Evolutionary conservation across 2,888 invertebrate genomes (phyloP), one percentile per base, ranked within the genome.

Genomic region (Linnaemya vulpina): DNA sequence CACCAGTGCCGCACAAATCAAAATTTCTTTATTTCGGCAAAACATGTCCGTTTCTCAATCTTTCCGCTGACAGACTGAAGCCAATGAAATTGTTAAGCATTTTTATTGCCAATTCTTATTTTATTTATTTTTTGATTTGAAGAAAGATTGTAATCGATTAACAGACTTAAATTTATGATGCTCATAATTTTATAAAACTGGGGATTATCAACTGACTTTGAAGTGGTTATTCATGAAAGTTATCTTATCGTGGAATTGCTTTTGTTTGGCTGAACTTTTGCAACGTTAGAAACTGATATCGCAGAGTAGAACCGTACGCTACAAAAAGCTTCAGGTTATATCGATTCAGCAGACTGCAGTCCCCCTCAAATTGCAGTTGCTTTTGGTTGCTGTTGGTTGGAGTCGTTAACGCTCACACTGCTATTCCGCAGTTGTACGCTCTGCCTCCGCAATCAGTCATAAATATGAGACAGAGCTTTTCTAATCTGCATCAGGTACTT

Each of bases 41-140:
- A 55, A 43, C 87, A 85, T 87, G 71, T 65, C 79, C 40, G 30
- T 17, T 74, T 3, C 49, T 3, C 22, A 4, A 0, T n/a, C 22
- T 15, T 11, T 35, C 7, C 40, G 40, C 43, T 38, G 40, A 38
- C 70, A 49, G 10, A 78, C 68, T 78, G 38, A 73, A 49, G 0
- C 30, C 7, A n/a, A 11, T 60, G 13, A 35, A 46, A 40, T n/a
- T 35, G 3, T n/a, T 35, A 11, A 35, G 1, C 11, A 40, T 20
- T 43, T 71, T 35, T 60, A 30, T 3, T 5, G 3, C 11, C 11
- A 8, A 38, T 3, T 38, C 1, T 38, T 38, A 5, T 8, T 38
- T 38, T 46, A 15, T 46, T 46, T 46, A 15, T 46, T 46, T n/a
- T 38, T 15, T 15, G 5, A 3, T 46, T 11, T 46, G 15, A 11